Conservation (phyloP, 2,797 vertebrate genomes). For the Chlorospingus semifuscus region DNA sequence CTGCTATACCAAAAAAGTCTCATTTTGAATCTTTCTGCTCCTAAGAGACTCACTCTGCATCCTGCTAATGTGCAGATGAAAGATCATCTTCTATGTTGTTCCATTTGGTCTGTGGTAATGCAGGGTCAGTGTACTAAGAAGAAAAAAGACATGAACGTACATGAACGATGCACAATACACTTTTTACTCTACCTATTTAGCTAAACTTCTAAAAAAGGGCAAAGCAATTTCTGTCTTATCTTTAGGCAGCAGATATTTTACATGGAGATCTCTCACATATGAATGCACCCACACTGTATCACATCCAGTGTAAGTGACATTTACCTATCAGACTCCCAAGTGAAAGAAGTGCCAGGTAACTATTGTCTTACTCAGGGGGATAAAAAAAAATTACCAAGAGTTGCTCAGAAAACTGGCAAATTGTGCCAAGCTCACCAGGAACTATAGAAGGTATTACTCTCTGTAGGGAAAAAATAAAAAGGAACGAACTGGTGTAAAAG, state of each 20-base stretch:
- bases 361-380: background rate
- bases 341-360: background rate
- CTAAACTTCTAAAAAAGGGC: background rate
- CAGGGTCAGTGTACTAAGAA: background rate
- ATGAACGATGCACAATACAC: background rate
- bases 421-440: background rate
- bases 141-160: background rate
- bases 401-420: background rate
- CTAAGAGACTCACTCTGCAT: background rate
- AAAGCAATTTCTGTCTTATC: background rate
- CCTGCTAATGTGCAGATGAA: fast-evolving
- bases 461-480: background rate
- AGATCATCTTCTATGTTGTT: background rate
- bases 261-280: fast-evolving
- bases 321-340: background rate
- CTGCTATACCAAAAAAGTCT: background rate
- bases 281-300: fast-evolving
- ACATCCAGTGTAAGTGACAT: background rate
- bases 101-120: background rate
- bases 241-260: background rate
- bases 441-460: background rate
- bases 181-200: background rate
- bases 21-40: background rate
- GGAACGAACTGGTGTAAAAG: background rate
- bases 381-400: background rate